Base-by-base conservation (phyloP, 1,140 invertebrate species). In the Megalonaias nervosa region DNA sequence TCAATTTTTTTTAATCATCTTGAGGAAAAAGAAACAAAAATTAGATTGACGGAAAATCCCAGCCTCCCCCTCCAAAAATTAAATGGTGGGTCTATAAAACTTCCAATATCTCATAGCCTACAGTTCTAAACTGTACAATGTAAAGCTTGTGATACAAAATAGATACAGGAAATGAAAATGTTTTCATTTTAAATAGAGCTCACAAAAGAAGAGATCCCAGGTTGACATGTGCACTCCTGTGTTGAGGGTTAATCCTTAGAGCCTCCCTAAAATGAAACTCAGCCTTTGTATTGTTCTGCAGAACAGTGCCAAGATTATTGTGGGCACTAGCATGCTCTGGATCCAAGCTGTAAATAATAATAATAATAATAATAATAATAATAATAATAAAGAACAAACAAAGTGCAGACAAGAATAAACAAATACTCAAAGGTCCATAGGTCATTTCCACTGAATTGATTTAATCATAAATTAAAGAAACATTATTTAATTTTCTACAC, bases 211-310 rank as follows among this genome's bases (percentile, higher is more conserved):
- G 90, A 87, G 95, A 95, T 16, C 95, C 96, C 38, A 97, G 92
- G 90, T 97, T 97, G 87, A 95, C 96, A 87, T 96, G 94, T 65
- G 96, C 96, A 84, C 95, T 95, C 21, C 95, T 94, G 85, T 97
- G 96, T 73, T 94, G 92, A 1, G 94, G 93, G 79, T 95, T 94
- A 77, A 95, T 94, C 56, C 92, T 91, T 64, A 97, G 94, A 2
- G 96, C 95, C 55, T 93, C 92, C 75, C 94, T 89, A 90, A 96
- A 97, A 87, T 96, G 95, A 67, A 92, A 87, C 86, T 96, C 95
- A 6, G 96, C 95, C 84, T 94, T 92, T 13, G 71, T 79, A 11
- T 91, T 89, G 60, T 94, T 93, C 17, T 91, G 90, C 67, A 97
- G 92, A 74, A 97, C 87, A 0, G 95, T 96, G 17, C 95, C 96